These are phyloP conservation scores for Gymnogyps californianus DNA, from an alignment of 2,113 vertebrate species.

Conservation along the genomic window DNA sequence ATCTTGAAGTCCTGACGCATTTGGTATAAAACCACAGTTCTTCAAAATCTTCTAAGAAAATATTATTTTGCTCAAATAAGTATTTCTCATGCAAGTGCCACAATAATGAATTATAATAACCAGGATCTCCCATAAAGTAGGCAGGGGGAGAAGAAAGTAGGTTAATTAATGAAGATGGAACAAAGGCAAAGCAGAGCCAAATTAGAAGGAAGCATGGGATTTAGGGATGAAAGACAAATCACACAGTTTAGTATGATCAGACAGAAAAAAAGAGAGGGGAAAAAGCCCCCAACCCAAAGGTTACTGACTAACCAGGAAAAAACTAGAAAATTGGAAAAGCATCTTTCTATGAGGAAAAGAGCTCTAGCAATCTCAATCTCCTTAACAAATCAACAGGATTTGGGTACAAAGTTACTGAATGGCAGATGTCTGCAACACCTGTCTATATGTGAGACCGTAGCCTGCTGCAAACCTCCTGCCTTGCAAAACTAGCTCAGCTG, in stretches of 20 bases:
- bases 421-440: not conserved
- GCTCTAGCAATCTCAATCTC: not conserved
- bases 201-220: not conserved
- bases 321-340: not conserved
- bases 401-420: not conserved
- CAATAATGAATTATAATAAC: not conserved
- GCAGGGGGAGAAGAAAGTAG: not conserved
- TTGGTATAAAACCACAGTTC: not conserved
- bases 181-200: not conserved
- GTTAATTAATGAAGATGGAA: not conserved
- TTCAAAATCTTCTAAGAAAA: not conserved
- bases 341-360: not conserved
- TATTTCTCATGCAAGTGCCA: not conserved
- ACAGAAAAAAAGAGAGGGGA: fast-evolving
- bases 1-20: too few relatives aligned
- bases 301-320: not conserved
- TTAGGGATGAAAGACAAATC: not conserved
- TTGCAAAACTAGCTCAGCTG: not conserved
- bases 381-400: not conserved
- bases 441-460: not conserved
- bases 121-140: not conserved
- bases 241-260: not conserved
- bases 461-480: not conserved
- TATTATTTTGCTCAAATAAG: not conserved
- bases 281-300: fast-evolving